phyloP scores from a whole-genome alignment of 2,888 invertebrate species.

The Onchidella celtica region DNA sequence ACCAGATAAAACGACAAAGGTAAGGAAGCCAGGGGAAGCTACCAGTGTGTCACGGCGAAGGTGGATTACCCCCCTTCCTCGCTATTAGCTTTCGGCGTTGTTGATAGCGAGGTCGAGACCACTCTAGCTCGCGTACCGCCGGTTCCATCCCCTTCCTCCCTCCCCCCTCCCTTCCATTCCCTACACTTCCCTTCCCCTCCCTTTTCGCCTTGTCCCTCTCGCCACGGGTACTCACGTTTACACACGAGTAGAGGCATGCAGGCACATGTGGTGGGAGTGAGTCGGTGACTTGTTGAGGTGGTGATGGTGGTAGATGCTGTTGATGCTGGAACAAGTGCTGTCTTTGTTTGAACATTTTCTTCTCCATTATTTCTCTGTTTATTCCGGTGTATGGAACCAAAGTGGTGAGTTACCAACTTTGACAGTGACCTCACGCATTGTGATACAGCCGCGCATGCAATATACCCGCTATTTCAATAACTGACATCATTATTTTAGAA shows the following conservation, averaged over 20 bases:
- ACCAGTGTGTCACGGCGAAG: background rate
- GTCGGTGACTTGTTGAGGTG: slow-evolving; percentile 26
- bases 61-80: background rate
- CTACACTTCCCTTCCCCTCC: background rate
- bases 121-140: slow-evolving; percentile 16
- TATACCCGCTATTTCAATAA: background rate
- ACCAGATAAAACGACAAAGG: background rate
- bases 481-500: background rate
- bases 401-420: slow-evolving; percentile 4
- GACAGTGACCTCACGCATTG: background rate
- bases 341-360: slow-evolving; percentile 30
- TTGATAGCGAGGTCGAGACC: background rate
- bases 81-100: background rate
- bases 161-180: background rate
- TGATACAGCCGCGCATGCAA: no score
- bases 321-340: slow-evolving; percentile 13
- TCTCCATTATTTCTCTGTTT: background rate
- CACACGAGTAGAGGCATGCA: slow-evolving; percentile 18
- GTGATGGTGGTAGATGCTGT: background rate
- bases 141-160: slow-evolving; percentile 22
- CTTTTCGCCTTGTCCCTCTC: background rate
- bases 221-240: slow-evolving; percentile 5
- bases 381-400: slow-evolving; percentile 6
- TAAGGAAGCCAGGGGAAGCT: background rate
- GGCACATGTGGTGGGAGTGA: slow-evolving; percentile 32